Conservation (phyloP, 2,888 invertebrate species). For the Germaria angustata region DNA sequence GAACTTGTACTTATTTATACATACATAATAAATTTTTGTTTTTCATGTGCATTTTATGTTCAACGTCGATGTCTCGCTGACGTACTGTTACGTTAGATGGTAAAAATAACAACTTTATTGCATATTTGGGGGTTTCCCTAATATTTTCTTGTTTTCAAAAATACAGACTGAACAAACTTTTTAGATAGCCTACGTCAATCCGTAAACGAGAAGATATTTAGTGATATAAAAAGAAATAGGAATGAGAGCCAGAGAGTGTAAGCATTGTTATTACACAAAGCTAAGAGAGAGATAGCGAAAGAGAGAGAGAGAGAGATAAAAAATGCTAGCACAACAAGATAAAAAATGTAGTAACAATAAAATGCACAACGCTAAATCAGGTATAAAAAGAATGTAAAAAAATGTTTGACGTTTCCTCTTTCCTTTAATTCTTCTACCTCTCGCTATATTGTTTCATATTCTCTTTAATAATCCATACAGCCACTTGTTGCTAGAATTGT, state of each 20-base stretch:
- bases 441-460: not conserved
- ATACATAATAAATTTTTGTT: too few species aligned
- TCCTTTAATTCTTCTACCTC: not conserved
- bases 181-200: not conserved
- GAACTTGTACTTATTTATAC: too few species aligned
- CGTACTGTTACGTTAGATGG: too few species aligned
- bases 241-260: not conserved
- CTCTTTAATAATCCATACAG: not conserved
- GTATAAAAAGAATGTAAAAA: conserved; percentile 24
- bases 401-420: conserved; percentile 43
- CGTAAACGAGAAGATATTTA: not conserved
- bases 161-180: too few species aligned
- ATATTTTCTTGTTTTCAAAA: too few species aligned
- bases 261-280: not conserved
- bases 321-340: conserved; percentile 53
- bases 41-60: too few species aligned
- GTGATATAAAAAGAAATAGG: not conserved
- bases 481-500: conserved; percentile 56
- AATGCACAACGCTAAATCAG: not conserved
- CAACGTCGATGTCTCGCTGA: too few species aligned
- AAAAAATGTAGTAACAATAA: not conserved
- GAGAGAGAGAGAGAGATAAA: conserved; percentile 14
- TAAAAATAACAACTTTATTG: too few species aligned
- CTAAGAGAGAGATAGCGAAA: not conserved
- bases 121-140: too few species aligned